Conservation (phyloP, 1,140 invertebrate genomes). For the Brachionus angularis region DNA sequence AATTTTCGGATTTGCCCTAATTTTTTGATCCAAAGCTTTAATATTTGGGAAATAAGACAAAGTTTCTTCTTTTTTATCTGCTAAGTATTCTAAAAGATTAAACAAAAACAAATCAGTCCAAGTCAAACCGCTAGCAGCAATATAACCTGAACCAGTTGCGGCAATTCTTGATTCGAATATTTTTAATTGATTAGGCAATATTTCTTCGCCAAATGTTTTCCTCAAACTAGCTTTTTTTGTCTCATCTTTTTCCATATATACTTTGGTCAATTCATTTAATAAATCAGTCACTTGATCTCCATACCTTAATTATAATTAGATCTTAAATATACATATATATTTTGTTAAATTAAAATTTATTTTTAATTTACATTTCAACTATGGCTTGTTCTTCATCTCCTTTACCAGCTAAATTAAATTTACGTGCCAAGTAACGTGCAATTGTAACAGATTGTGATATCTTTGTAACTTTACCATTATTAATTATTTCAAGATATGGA, state of each 20-base stretch:
- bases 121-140: constrained; percentile 20
- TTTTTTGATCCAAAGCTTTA: constrained; percentile 20
- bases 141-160: constrained; percentile 8
- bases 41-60: not conserved
- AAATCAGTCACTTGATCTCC: constrained; percentile 28
- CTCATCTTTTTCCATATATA: constrained; percentile 38
- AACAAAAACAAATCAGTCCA: constrained; percentile 32
- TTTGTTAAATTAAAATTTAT: too few relatives aligned
- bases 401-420: constrained; percentile 43
- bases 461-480: not conserved
- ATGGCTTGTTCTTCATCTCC: constrained; percentile 29
- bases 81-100: constrained; percentile 9
- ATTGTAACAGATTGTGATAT: not conserved
- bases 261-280: constrained; percentile 27
- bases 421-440: constrained; percentile 23
- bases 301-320: too few relatives aligned
- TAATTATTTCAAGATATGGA: constrained; percentile 13
- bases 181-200: constrained; percentile 3
- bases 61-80: not conserved
- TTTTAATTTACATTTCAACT: constrained; percentile 31
- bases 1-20: not conserved
- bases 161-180: not conserved
- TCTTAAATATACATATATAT: too few relatives aligned
- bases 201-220: not conserved
- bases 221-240: not conserved